Conservation (phyloP, 1,140 invertebrate species). For the Lepidotrigona ventralis region DNA sequence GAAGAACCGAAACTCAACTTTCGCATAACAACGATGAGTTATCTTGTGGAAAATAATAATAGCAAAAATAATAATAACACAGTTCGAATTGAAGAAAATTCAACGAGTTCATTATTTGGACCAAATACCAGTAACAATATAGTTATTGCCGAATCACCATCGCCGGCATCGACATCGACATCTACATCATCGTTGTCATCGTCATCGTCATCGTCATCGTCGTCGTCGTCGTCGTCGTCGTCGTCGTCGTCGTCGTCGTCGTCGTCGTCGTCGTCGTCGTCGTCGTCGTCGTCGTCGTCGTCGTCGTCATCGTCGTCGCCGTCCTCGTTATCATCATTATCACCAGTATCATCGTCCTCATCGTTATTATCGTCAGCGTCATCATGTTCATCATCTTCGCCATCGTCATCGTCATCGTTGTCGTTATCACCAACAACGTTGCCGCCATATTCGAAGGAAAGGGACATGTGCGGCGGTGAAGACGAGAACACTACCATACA, state of each 20-base stretch:
- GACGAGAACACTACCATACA: background rate
- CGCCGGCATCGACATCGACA: background rate
- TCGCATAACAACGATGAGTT: conserved; percentile 70
- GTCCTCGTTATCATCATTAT: background rate
- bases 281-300: background rate
- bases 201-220: background rate
- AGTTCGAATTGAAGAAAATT: background rate
- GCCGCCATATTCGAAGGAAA: background rate
- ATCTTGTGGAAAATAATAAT: conserved; percentile 66
- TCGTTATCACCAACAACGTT: background rate
- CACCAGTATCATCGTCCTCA: background rate
- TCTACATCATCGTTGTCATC: background rate
- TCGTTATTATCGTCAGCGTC: background rate
- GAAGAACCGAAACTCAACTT: conserved; percentile 69
- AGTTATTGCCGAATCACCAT: background rate
- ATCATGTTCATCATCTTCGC: conserved; percentile 7
- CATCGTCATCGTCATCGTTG: background rate
- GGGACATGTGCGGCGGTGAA: background rate
- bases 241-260: background rate
- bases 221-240: background rate
- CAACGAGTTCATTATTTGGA: conserved; percentile 14
- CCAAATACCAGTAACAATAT: background rate
- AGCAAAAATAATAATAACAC: conserved; percentile 74
- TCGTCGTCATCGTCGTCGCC: background rate
- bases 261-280: background rate